phyloP scores from a whole-genome alignment of 2,888 invertebrate species.

The Gastrophysa polygoni region DNA sequence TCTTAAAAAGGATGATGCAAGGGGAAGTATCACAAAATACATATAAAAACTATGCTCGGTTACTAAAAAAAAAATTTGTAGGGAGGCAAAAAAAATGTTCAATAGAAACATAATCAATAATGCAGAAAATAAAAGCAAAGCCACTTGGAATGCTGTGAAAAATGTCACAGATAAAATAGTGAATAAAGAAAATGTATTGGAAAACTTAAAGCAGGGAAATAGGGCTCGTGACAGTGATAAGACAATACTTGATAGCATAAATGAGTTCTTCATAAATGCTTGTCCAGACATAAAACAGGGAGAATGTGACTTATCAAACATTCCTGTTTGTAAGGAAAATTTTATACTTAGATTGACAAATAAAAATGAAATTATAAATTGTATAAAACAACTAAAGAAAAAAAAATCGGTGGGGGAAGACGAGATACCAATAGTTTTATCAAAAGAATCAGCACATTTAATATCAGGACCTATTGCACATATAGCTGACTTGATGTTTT shows the following conservation, averaged over 20 bases:
- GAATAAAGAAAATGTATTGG: not conserved
- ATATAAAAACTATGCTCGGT: not conserved
- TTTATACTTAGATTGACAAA: not conserved
- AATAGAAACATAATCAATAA: not conserved
- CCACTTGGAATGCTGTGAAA: not conserved
- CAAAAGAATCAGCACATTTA: not conserved
- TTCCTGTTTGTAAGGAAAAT: not conserved
- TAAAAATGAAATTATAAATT: not conserved
- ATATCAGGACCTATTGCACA: not conserved
- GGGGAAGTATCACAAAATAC: not conserved
- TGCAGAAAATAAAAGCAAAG: not conserved
- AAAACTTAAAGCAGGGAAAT: not conserved
- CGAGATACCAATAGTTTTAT: not conserved
- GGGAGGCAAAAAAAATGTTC: not conserved
- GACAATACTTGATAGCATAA: not conserved
- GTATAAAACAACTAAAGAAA: not conserved
- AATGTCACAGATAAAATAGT: not conserved
- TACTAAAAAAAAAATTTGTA: not conserved
- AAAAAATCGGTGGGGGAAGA: not conserved
- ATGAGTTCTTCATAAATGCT: conserved; percentile 1
- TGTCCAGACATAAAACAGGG: not conserved
- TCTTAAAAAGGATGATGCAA: too few relatives aligned
- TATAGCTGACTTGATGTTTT: not conserved
- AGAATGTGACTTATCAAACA: not conserved
- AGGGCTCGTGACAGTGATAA: not conserved